A percentile compares a stretch with the other conserved stretches of the same genome.
Evolutionary conservation across 2,797 vertebrate genomes (phyloP).

Genomic region (Valencia hispanica): DNA sequence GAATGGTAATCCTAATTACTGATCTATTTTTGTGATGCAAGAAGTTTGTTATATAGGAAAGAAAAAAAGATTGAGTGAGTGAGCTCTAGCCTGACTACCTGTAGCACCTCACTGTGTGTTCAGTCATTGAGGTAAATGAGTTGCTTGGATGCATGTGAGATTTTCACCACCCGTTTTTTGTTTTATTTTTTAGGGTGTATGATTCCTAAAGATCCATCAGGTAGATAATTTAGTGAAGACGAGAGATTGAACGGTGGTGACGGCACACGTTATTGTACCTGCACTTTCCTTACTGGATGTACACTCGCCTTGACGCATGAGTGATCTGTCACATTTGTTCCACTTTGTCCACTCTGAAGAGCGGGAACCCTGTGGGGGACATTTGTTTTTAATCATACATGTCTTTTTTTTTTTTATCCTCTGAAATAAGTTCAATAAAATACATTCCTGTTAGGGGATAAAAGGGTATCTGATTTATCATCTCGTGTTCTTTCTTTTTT

Average conservation of each 20-base stretch:
- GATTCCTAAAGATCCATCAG: slow-evolving; percentile 4
- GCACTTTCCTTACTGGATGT: slow-evolving; percentile 32
- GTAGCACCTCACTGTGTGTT: neutral
- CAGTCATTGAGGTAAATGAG: neutral
- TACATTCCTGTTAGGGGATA: slow-evolving; percentile 64
- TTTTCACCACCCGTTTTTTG: slow-evolving; percentile 20
- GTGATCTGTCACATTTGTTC: slow-evolving; percentile 17
- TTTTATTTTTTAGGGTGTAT: slow-evolving; percentile 14
- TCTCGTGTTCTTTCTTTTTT: neutral
- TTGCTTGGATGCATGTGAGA: slow-evolving; percentile 27
- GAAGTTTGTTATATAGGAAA: slow-evolving; percentile 83
- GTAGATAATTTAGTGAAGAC: neutral
- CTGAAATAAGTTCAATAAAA: slow-evolving; percentile 78
- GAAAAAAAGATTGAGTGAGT: slow-evolving; percentile 50
- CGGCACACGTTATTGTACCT: neutral
- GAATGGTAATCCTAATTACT: slow-evolving; percentile 81
- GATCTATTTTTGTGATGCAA: slow-evolving; percentile 90
- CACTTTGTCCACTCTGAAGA: slow-evolving; percentile 24
- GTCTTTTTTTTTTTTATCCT: slow-evolving; percentile 61
- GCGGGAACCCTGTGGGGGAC: slow-evolving; percentile 55
- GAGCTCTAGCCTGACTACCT: neutral
- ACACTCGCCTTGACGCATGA: slow-evolving; percentile 32
- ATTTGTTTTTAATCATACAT: slow-evolving; percentile 70
- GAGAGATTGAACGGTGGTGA: neutral
- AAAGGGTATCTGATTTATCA: slow-evolving; percentile 44